Evolutionary conservation across 2,888 invertebrate species (phyloP), one percentile per base, ranked within the genome.

Genomic region (Drosophila subsilvestris): DNA sequence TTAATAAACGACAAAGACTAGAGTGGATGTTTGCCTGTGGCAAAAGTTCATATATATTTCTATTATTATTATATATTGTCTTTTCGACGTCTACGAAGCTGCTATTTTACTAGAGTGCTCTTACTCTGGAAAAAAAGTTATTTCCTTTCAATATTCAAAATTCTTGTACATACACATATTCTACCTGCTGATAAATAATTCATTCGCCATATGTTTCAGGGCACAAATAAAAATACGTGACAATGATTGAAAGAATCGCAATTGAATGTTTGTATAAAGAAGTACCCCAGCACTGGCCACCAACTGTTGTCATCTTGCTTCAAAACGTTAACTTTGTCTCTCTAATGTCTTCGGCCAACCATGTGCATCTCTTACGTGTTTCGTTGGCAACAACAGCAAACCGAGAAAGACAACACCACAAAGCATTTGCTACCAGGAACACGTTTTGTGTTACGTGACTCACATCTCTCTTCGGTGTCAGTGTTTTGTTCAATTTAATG

Each of bases 341-440:
- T 71, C 73, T 72, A 72, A 70, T 70, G 70, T 56, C 63, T 70
- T 72, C 72, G 63, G 50, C 56, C 55, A 70, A 72, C 63, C 63
- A 72, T 72, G 72, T 71, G 74, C 70, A 74, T 70, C 72, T 20
- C 63, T 71, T 71, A 70, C 72, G 70, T 70, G 72, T 63, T 56
- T 37, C 51, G 70, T 55, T 42, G 62, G 43, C 56, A 47, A 60
- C 66, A 67, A 1, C 25, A 49, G 43, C 63, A 14, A 32, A 17
- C 43, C 12, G 12, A 6, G 27, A 27, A 4, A 20, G 7, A 29
- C 17, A 32, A 10, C 25, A n/a, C 42, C 47, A 22, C 66, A 43
- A 48, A 54, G 29, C 54, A 65, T 54, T 72, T 70, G 56, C 54
- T 72, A 56, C 72, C 50, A 45, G 55, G 8, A 63, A 72, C 73